phyloP scores from a whole-genome alignment of 2,113 vertebrate genomes.

The Ictalurus furcatus region DNA sequence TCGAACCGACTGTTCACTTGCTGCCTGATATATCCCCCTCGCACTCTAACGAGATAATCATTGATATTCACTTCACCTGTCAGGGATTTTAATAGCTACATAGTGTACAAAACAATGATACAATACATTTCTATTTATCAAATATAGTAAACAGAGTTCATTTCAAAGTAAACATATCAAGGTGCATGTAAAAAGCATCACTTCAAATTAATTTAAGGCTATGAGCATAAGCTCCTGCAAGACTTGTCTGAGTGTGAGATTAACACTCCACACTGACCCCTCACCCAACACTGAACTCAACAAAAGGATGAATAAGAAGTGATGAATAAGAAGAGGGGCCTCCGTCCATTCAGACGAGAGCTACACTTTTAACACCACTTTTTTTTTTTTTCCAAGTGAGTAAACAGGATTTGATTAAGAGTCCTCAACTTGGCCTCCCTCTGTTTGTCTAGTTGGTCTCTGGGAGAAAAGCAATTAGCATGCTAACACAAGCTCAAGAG shows the following conservation, averaged over 20 bases:
- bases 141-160: not conserved
- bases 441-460: constrained; percentile 47
- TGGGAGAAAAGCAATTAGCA: constrained; percentile 60
- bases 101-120: too few species aligned
- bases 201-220: not conserved
- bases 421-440: constrained; percentile 6
- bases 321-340: constrained; percentile 44
- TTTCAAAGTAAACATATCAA: not conserved
- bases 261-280: constrained; percentile 40
- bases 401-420: constrained; percentile 39
- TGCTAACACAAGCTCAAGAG: constrained; percentile 38
- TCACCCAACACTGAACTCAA: constrained; percentile 35
- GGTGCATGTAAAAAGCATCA: not conserved
- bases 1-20: too few species aligned
- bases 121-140: too few species aligned
- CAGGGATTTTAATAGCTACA: too few species aligned
- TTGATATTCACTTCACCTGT: too few species aligned
- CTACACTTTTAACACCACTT: constrained; percentile 16
- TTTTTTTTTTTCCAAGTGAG: constrained; percentile 22
- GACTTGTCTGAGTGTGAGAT: constrained; percentile 25
- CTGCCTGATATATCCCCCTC: too few species aligned
- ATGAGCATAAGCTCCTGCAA: not conserved
- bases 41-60: too few species aligned
- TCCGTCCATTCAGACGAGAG: constrained; percentile 7
- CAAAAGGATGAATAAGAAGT: constrained; percentile 26